These are phyloP conservation scores for Caenorhabditis tropicalis DNA, from an alignment of 1,140 invertebrate genomes.

Conservation along the genomic window DNA sequence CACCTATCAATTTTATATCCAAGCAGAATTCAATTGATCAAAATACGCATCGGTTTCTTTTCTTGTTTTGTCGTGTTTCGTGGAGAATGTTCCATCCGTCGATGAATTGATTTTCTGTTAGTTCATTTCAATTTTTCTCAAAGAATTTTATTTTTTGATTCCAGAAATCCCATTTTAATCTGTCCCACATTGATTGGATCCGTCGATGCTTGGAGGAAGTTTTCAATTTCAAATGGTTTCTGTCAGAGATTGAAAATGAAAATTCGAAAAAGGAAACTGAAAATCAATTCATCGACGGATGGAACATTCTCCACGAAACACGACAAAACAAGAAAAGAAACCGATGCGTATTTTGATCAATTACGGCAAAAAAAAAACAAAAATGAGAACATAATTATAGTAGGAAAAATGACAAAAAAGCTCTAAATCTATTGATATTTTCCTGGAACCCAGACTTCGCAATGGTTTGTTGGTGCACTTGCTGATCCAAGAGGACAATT, in stretches of 20 bases:
- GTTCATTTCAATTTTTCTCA: not conserved
- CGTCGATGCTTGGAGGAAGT: not conserved
- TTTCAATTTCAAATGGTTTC: not conserved
- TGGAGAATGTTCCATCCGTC: not conserved
- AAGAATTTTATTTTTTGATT: too few species aligned
- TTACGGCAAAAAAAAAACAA: not conserved
- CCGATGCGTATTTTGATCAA: conserved; percentile 6
- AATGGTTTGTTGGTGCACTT: conserved; percentile 65
- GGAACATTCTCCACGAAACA: not conserved
- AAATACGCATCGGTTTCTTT: conserved; percentile 10
- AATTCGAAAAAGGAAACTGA: not conserved
- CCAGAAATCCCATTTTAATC: not conserved
- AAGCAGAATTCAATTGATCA: not conserved
- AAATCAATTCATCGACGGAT: not conserved
- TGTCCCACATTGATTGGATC: too few species aligned
- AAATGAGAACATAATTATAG: not conserved
- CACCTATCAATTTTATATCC: too few species aligned
- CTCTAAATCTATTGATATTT: conserved; percentile 43
- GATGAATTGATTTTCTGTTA: not conserved
- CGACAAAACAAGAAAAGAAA: not conserved
- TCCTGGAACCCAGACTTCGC: conserved; percentile 64
- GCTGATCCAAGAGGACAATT: conserved; percentile 63
- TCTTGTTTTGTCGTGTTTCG: not conserved
- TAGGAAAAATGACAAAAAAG: not conserved
- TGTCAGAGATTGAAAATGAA: not conserved